Conservation (phyloP, 2,888 invertebrate genomes). For the Drosophila eohydei region DNA sequence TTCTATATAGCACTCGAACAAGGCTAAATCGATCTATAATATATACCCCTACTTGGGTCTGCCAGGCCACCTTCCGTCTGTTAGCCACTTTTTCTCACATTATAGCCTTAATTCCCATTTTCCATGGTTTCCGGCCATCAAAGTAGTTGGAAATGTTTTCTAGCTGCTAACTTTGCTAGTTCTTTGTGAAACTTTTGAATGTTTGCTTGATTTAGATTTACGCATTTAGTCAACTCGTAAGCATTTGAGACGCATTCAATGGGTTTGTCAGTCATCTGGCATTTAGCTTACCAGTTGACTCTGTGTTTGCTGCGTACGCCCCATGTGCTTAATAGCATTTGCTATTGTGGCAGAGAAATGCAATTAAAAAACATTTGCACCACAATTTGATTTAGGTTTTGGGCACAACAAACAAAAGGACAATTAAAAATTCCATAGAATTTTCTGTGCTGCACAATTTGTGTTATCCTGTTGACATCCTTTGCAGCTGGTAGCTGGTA, state of each 20-base stretch:
- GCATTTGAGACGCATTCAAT: background rate
- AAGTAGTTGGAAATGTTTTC: background rate
- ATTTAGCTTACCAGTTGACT: conserved; percentile 5
- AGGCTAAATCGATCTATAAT: too few species aligned
- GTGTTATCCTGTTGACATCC: conserved; percentile 6
- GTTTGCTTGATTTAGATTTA: conserved; percentile 1
- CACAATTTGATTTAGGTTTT: conserved; percentile 34
- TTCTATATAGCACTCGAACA: too few species aligned
- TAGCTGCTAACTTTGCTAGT: background rate
- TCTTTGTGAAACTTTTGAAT: background rate
- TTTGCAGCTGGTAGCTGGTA: conserved; percentile 6
- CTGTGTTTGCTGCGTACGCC: background rate
- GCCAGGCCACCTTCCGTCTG: background rate
- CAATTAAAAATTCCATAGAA: conserved; percentile 17
- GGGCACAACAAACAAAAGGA: conserved; percentile 4
- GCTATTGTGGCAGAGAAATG: conserved; percentile 28
- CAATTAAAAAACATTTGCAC: conserved; percentile 35
- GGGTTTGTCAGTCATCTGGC: background rate
- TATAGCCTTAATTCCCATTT: background rate
- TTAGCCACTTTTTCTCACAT: background rate
- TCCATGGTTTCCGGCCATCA: background rate
- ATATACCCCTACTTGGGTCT: background rate
- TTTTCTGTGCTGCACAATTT: conserved; percentile 10
- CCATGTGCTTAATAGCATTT: background rate
- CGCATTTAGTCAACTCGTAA: background rate